Conservation (phyloP, 2,888 invertebrate genomes). For the Stenodera caucasica region DNA sequence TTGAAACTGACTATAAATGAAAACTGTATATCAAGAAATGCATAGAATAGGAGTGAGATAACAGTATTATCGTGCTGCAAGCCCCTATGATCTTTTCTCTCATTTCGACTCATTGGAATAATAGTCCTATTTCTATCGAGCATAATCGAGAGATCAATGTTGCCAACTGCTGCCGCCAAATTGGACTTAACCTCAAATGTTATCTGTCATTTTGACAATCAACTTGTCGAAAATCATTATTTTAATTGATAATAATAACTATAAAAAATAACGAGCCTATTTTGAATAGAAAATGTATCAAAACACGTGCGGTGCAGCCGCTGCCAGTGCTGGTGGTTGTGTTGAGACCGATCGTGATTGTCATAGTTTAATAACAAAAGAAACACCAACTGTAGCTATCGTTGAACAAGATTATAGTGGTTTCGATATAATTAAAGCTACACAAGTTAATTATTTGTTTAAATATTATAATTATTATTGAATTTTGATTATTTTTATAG, state of each 20-base stretch:
- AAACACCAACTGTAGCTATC: constrained; percentile 62
- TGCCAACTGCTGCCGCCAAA: no score
- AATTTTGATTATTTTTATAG: constrained; percentile 49
- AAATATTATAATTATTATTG: neutral
- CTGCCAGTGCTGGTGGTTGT: constrained; percentile 65
- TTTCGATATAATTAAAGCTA: constrained; percentile 92
- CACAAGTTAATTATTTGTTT: constrained; percentile 65
- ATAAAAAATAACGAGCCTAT: neutral
- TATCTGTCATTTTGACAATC: neutral
- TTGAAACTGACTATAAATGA: no score
- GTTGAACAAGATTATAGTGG: constrained; percentile 75
- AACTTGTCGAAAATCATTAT: neutral
- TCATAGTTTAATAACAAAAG: constrained; percentile 64
- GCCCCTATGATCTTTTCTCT: no score
- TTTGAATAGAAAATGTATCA: constrained; percentile 62
- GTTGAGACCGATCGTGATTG: constrained; percentile 65
- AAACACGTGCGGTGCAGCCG: constrained; percentile 72
- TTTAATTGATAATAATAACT: neutral
- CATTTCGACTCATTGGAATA: no score
- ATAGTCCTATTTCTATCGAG: no score
- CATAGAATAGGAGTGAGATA: no score
- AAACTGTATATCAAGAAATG: no score
- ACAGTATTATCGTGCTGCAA: no score
- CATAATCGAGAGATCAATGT: no score
- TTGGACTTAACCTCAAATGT: neutral